These are phyloP conservation scores for Microctonus hyperodae DNA, from an alignment of 2,888 invertebrate genomes.

Conservation along the genomic window DNA sequence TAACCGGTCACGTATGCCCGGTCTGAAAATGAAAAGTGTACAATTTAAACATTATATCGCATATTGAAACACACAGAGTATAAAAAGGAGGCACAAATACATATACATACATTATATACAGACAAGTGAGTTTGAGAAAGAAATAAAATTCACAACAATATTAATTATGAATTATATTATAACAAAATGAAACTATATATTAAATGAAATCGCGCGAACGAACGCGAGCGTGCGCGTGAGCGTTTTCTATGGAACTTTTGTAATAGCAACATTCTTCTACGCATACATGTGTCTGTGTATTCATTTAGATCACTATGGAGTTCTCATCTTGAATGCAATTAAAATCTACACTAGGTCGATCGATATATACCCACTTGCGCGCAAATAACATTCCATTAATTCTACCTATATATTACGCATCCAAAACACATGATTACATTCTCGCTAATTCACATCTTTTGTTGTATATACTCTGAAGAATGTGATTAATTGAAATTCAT, in stretches of 20 bases:
- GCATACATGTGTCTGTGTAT: not conserved
- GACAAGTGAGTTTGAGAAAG: too few relatives aligned
- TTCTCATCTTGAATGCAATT: slow-evolving; percentile 19
- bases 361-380: slow-evolving; percentile 22
- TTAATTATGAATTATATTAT: slow-evolving; percentile 11
- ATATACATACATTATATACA: not conserved
- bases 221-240: too few relatives aligned
- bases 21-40: slow-evolving; percentile 45
- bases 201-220: slow-evolving; percentile 4
- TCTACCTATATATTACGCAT: slow-evolving; percentile 10
- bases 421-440: not conserved
- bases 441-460: not conserved
- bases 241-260: not conserved
- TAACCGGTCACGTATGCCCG: slow-evolving; percentile 45
- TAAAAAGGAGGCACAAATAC: slow-evolving; percentile 27
- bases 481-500: too few relatives aligned
- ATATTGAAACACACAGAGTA: not conserved
- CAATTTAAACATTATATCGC: slow-evolving; percentile 38
- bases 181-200: slow-evolving; percentile 12
- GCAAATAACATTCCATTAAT: slow-evolving; percentile 26
- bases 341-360: slow-evolving; percentile 24
- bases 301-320: too few relatives aligned
- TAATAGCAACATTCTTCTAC: not conserved
- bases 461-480: not conserved
- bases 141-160: too few relatives aligned